These are phyloP conservation scores for Esox masquinongy DNA, from an alignment of 2,797 vertebrate genomes.

Conservation along the genomic window DNA sequence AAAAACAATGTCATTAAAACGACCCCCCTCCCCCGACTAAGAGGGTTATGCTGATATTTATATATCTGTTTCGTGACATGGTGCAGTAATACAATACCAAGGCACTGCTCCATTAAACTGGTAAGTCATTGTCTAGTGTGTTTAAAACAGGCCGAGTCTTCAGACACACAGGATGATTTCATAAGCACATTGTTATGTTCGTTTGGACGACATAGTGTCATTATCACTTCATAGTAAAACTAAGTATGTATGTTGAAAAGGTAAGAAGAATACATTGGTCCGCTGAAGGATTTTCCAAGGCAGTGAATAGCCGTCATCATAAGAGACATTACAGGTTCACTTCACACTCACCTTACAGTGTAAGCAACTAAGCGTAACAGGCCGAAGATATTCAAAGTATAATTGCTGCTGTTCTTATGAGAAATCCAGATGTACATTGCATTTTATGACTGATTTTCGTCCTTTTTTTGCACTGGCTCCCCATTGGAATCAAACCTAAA, in stretches of 20 bases:
- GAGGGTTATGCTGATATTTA: conserved; percentile 42
- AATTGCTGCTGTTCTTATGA: too few relatives aligned
- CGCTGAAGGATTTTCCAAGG: neutral
- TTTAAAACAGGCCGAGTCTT: neutral
- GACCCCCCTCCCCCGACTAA: conserved; percentile 66
- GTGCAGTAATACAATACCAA: conserved; percentile 2
- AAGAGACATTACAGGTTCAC: neutral
- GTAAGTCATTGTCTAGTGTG: neutral
- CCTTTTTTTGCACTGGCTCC: too few relatives aligned
- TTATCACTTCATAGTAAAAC: neutral
- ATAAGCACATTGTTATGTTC: neutral
- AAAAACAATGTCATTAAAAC: conserved; percentile 82
- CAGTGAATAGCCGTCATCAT: neutral
- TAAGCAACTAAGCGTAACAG: too few relatives aligned
- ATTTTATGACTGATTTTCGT: too few relatives aligned
- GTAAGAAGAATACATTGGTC: neutral
- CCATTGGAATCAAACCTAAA: too few relatives aligned
- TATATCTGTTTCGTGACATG: conserved; percentile 6
- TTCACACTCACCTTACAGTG: too few relatives aligned
- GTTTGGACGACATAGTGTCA: neutral
- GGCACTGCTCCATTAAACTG: neutral
- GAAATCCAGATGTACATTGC: too few relatives aligned
- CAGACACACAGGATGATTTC: neutral
- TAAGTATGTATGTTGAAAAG: neutral
- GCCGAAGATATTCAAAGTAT: too few relatives aligned